phyloP scores from a whole-genome alignment of 2,888 invertebrate species.

The Caenorhabditis sulstoni region DNA sequence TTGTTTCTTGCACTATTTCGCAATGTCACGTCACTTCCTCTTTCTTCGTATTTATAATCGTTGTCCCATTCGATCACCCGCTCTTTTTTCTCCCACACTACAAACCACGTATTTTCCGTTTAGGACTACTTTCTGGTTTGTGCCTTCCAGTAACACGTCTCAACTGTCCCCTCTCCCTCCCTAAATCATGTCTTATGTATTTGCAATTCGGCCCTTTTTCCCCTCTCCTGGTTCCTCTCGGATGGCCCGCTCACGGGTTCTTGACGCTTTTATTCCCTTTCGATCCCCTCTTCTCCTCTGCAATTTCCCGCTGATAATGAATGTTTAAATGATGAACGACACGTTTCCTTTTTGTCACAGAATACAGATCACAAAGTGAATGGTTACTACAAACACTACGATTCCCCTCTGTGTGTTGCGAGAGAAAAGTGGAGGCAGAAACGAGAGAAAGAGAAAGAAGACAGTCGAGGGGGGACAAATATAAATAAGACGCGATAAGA shows the following conservation, averaged over 20 bases:
- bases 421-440: slow-evolving; percentile 6
- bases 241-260: slow-evolving; percentile 39
- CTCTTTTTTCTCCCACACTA: slow-evolving; percentile 22
- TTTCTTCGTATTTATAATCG: slow-evolving; percentile 9
- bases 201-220: slow-evolving; percentile 2
- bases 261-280: not conserved
- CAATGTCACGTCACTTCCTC: slow-evolving; percentile 33
- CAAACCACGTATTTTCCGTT: slow-evolving; percentile 38
- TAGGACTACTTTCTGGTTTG: slow-evolving; percentile 23
- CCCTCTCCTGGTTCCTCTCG: slow-evolving; percentile 16
- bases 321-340: slow-evolving; percentile 17
- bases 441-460: too few species aligned
- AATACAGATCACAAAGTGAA: slow-evolving; percentile 22
- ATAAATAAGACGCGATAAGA: slow-evolving; percentile 51
- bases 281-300: not conserved
- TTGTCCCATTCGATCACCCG: too few species aligned
- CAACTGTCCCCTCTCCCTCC: slow-evolving; percentile 7
- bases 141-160: too few species aligned
- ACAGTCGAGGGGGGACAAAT: too few species aligned
- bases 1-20: slow-evolving; percentile 14
- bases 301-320: too few species aligned
- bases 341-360: not conserved
- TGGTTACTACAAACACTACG: slow-evolving; percentile 45
- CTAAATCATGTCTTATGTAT: slow-evolving; percentile 12
- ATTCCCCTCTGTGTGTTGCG: not conserved